These are phyloP conservation scores for Pseudomyrmex pallidus DNA, from an alignment of 1,140 invertebrate genomes.

Conservation along the genomic window DNA sequence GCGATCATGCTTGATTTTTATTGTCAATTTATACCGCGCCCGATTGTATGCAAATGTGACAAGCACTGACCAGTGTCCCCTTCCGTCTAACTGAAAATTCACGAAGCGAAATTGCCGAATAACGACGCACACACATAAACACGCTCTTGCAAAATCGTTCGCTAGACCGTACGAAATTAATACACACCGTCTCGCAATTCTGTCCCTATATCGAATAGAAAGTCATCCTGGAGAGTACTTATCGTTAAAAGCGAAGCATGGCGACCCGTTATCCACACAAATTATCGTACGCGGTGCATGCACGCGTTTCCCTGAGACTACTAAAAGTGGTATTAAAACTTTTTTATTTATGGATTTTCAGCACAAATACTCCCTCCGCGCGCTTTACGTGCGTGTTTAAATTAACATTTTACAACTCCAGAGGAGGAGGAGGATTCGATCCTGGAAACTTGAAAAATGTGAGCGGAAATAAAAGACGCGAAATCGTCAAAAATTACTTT, in stretches of 20 bases:
- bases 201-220: too few species aligned
- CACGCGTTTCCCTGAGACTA: conserved; percentile 35
- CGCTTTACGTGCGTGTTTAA: conserved; percentile 34
- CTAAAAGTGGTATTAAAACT: conserved; percentile 62
- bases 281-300: conserved; percentile 47
- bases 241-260: conserved; percentile 57
- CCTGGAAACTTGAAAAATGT: conserved; percentile 6
- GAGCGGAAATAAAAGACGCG: conserved; percentile 9
- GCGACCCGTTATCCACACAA: conserved; percentile 61
- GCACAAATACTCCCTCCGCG: not conserved
- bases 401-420: conserved; percentile 53
- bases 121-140: too few species aligned
- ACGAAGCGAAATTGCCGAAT: not conserved
- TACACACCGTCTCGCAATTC: not conserved
- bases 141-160: not conserved
- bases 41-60: conserved; percentile 61
- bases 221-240: not conserved
- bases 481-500: not conserved
- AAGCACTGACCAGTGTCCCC: not conserved
- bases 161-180: conserved; percentile 8
- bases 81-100: not conserved
- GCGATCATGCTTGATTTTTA: conserved; percentile 62
- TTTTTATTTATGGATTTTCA: conserved; percentile 64
- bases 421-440: not conserved
- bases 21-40: conserved; percentile 18